These are phyloP conservation scores for Coelopa pilipes DNA, from an alignment of 2,888 invertebrate genomes.

Conservation along the genomic window DNA sequence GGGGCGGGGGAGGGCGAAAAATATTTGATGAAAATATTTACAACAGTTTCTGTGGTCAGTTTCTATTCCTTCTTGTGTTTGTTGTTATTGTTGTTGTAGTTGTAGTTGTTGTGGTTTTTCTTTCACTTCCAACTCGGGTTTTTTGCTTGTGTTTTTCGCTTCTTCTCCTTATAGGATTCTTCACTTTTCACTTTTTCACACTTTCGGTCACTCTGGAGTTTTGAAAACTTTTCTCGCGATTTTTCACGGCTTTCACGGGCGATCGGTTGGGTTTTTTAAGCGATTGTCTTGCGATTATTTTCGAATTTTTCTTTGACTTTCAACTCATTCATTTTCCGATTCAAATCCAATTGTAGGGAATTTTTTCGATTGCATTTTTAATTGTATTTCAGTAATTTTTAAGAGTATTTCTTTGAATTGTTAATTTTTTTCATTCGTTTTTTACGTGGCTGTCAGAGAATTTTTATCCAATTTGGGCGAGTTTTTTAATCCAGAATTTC, in stretches of 20 bases:
- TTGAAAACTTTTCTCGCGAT: too few relatives aligned
- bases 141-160: too few relatives aligned
- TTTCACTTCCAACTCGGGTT: conserved; percentile 18
- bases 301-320: conserved; percentile 47
- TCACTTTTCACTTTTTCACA: conserved; percentile 1
- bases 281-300: neutral
- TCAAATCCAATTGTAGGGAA: too few relatives aligned
- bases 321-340: conserved; percentile 36
- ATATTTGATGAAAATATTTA: conserved; percentile 57
- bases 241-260: too few relatives aligned
- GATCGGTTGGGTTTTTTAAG: too few relatives aligned
- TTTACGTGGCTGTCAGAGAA: neutral
- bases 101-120: conserved; percentile 39
- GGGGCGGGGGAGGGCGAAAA: conserved; percentile 34
- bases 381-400: conserved; percentile 22
- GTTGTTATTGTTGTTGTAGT: neutral
- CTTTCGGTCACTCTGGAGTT: too few relatives aligned
- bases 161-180: too few relatives aligned
- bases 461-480: neutral
- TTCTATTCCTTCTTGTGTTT: too few relatives aligned
- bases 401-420: too few relatives aligned
- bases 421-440: too few relatives aligned
- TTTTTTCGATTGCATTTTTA: neutral
- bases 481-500: conserved; percentile 32
- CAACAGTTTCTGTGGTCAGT: conserved; percentile 53